Evolutionary conservation across 2,113 vertebrate species (phyloP), one percentile per base, ranked within the genome.

Genomic region (Pachyramphus minor): DNA sequence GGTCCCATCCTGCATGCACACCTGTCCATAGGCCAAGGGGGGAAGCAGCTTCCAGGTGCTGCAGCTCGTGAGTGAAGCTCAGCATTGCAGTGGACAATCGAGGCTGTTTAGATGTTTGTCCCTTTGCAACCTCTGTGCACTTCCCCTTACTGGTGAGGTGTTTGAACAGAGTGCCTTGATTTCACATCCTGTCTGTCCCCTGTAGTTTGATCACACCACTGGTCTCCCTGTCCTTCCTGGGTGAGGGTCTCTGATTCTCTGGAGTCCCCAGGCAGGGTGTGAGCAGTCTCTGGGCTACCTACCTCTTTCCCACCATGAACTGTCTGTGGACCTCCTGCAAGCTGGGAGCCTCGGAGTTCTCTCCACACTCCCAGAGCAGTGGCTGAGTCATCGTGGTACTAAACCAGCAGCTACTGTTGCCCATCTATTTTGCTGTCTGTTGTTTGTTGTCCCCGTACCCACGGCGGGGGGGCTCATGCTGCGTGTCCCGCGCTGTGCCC

Each of bases 181-280:
- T 53, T 83, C 12, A 0, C 1, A 1, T 27, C 35, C 25, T 8
- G 0, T 6, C 33, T 0, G 0, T 59, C 18, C 31, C 5, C 19
- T 7, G 13, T 4, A 15, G 24, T 24, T 27, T 50, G 22, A 15
- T 53, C n/a, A 41, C 72, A 18, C n/a, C 9, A 1, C 0, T 13
- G 1, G 4, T 47, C 17, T 52, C 53, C 14, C 8, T 3, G 3
- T 15, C 20, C 19, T 35, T 22, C 30, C 27, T 17, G 12, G 24
- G 3, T 27, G 31, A 31, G 35, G 12, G 6, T 75, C 28, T 49
- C 37, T 18, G 45, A 7, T 18, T 50, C 11, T 42, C 30, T 0
- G 0, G 39, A 49, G n/a, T 55, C 3, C 41, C n/a, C 5, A 3
- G 35, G 21, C 13, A 52, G 31, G n/a, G 12, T n/a, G 23, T 6